Evolutionary conservation across 2,113 vertebrate species (phyloP), one percentile per base, ranked within the genome.

Genomic region (Leucosticte australis): DNA sequence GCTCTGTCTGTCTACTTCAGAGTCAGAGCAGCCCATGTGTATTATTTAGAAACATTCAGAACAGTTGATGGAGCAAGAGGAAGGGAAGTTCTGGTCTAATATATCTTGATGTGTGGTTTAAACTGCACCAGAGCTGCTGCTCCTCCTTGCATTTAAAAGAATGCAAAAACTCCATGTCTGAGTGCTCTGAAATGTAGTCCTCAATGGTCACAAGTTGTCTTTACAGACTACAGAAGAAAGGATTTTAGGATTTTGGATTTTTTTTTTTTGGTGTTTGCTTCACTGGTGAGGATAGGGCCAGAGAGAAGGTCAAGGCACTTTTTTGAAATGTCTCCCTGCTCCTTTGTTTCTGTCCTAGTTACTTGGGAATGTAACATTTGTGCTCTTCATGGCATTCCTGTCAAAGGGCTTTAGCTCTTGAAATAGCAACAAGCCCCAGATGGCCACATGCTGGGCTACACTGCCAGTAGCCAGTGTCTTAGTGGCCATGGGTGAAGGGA

Each of bases 361-460:
- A 21, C 28, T 52, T 41, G 46, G n/a, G 23, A 39, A 49, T 3
- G 11, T 15, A 46, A 2, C 20, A 19, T 49, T 62, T 0, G 0
- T 37, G 4, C 13, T 59, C 33, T 16, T 85, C 26, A 24, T 17
- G 27, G 15, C 13, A 27, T 52, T 35, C 31, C 35, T 78, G n/a
- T 53, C 26, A 35, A 27, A 62, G 22, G 21, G 5, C 19, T 95
- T 88, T 65, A n/a, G 31, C 3, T 28, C 39, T 18, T 71, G 30
- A 79, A 55, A 26, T 6, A 49, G 5, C 20, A 60, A 12, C 6
- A 39, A 57, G 20, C 37, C 8, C 20, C 63, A 52, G 44, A 35
- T 5, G 11, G 10, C 20, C 21, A 33, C 0, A 0, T 42, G 18
- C 13, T 73, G 71, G 28, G 13, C 52, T 63, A 27, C 13, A 71